Evolutionary conservation across 2,888 invertebrate genomes (phyloP), one percentile per base, ranked within the genome.

Genomic region (Chymomyza caudatula): DNA sequence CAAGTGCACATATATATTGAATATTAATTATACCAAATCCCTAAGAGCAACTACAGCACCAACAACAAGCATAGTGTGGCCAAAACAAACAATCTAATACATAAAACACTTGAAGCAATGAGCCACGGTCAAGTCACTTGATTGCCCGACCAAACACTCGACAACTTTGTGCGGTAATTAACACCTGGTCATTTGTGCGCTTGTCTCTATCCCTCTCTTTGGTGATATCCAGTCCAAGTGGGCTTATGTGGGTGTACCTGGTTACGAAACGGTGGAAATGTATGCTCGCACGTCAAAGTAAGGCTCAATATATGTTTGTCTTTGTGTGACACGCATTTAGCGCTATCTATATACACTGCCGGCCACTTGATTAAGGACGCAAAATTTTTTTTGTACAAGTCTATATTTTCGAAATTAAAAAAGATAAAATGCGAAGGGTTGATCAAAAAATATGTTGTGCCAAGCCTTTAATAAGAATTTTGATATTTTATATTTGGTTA

Each of bases 11-110:
- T 66, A 82, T 66, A 82, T 77, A 80, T 80, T 79, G 85, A 82
- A 85, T 85, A 85, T 85, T 85, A 80, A 80, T 80, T 85, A 75
- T 73, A 71, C 53, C 65, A 53, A 57, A 65, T 47, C 44, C 20
- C 25, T 56, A 25, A 42, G 17, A 25, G 4, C 53, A 63, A 51
- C 51, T 20, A 19, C 17, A 47, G 19, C 17, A 47, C 70, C 65
- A 79, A 70, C 29, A 61, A 37, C 71, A 66, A 42, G 60, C 47
- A 65, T 73, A 66, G 43, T 66, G 71, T 60, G 55, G 52, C 67
- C 47, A 57, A 75, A 60, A 63, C 77, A 73, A 77, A 65, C 79
- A 78, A 75, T 71, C 57, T 20, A 60, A 51, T 51, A 44, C 66
- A 60, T 76, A 71, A 72, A 78, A 75, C 77, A 84, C 76, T 73